Evolutionary conservation across 2,797 vertebrate genomes (phyloP).

Genomic region (Tokudaia tokunoshimensis): DNA sequence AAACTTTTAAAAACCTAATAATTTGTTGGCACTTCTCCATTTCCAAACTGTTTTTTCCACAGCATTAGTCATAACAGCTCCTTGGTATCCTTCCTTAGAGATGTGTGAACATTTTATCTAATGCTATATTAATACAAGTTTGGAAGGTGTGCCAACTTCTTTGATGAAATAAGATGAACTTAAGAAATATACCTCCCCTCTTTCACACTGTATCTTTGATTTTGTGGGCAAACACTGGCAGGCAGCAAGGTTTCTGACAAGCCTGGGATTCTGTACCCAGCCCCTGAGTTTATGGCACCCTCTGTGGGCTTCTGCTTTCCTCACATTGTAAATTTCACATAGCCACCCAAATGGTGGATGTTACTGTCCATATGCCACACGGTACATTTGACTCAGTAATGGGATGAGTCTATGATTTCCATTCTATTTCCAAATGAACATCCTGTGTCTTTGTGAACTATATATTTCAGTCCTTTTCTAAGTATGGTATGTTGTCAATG

Average conservation of each 20-base stretch:
- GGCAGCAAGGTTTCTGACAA: not conserved
- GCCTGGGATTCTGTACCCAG: not conserved
- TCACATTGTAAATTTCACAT: not conserved
- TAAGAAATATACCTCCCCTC: not conserved
- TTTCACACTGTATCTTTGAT: not conserved
- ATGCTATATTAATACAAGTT: not conserved
- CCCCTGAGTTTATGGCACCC: not conserved
- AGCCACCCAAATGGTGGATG: not conserved
- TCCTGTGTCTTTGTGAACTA: constrained; percentile 17
- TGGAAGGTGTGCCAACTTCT: not conserved
- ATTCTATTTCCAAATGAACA: not conserved
- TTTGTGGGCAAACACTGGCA: not conserved
- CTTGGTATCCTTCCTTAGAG: constrained; percentile 14
- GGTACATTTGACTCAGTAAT: not conserved
- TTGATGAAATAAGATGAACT: not conserved
- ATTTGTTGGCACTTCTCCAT: not conserved
- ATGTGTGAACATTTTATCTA: not conserved
- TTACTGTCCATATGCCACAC: not conserved
- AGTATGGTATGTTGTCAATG: not conserved
- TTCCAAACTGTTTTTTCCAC: not conserved
- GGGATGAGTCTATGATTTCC: not conserved
- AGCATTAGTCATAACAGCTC: not conserved
- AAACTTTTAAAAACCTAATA: constrained; percentile 34
- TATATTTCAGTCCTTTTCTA: not conserved
- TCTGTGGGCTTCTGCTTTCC: not conserved